Conservation (phyloP, 2,113 vertebrate genomes). For the Thryonomys swinderianus region DNA sequence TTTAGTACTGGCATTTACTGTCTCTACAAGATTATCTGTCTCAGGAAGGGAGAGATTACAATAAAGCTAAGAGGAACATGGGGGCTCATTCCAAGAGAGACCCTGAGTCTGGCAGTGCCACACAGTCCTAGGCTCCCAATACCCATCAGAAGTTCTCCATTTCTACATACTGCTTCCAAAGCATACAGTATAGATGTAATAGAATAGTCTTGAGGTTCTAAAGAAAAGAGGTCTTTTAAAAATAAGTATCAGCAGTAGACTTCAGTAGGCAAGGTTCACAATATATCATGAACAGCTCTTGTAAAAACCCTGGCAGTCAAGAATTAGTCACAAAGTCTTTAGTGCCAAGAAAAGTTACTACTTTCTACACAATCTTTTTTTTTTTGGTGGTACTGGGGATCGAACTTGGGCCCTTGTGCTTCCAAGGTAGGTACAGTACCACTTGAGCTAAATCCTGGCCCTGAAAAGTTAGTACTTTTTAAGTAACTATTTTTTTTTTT, state of each 20-base stretch:
- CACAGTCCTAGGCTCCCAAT: not conserved
- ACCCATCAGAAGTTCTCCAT: not conserved
- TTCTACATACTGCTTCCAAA: not conserved
- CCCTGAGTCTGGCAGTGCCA: not conserved
- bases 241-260: not conserved
- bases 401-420: too few species aligned
- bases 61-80: not conserved
- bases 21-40: constrained; percentile 8
- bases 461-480: not conserved
- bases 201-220: not conserved
- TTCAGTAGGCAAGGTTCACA: not conserved
- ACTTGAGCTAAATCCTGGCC: too few species aligned
- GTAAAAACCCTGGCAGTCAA: not conserved
- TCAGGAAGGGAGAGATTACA: not conserved
- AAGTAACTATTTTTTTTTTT: constrained; percentile 31
- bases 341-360: not conserved
- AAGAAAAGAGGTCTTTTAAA: not conserved
- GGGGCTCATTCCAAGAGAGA: not conserved
- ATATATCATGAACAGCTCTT: not conserved
- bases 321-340: not conserved
- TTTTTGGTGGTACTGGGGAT: too few species aligned
- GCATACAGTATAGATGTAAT: not conserved
- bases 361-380: too few species aligned
- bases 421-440: too few species aligned
- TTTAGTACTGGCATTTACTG: not conserved